A percentile compares a stretch with the other conserved stretches of the same genome.
phyloP scores from a whole-genome alignment of 2,888 invertebrate genomes.

The Hypselothyrea guttata region DNA sequence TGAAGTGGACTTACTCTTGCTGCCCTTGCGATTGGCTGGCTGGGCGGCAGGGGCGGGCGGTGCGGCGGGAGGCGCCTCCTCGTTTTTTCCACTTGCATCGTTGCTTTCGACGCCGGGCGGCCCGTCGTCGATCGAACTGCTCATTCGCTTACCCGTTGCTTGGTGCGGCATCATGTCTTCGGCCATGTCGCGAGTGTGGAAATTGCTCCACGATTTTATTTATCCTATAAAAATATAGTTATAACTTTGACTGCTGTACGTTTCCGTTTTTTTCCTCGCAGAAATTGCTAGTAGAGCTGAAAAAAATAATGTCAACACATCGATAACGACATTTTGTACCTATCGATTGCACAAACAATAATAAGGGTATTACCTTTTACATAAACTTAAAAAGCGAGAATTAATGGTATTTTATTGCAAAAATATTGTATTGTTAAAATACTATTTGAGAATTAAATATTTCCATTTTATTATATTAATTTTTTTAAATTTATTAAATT shows the following conservation, averaged over 20 bases:
- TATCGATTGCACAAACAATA: too few relatives aligned
- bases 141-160: slow-evolving; percentile 74
- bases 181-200: slow-evolving; percentile 72
- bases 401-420: too few relatives aligned
- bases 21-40: slow-evolving; percentile 25
- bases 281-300: slow-evolving; percentile 40
- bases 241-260: slow-evolving; percentile 28
- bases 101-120: slow-evolving; percentile 80
- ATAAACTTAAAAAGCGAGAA: slow-evolving; percentile 2
- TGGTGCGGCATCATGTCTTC: slow-evolving; percentile 76
- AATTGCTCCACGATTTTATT: slow-evolving; percentile 28
- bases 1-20: slow-evolving; percentile 55
- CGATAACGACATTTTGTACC: slow-evolving; percentile 10
- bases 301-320: slow-evolving; percentile 33
- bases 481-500: too few relatives aligned
- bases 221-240: slow-evolving; percentile 1
- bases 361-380: too few relatives aligned
- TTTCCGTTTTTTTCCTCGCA: slow-evolving; percentile 42
- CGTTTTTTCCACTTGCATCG: slow-evolving; percentile 65
- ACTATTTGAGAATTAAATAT: too few relatives aligned
- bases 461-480: too few relatives aligned
- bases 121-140: slow-evolving; percentile 73
- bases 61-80: slow-evolving; percentile 26
- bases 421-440: too few relatives aligned
- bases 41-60: too few relatives aligned